Evolutionary conservation across 2,113 vertebrate genomes (phyloP).

Genomic region (Sturnira hondurensis): DNA sequence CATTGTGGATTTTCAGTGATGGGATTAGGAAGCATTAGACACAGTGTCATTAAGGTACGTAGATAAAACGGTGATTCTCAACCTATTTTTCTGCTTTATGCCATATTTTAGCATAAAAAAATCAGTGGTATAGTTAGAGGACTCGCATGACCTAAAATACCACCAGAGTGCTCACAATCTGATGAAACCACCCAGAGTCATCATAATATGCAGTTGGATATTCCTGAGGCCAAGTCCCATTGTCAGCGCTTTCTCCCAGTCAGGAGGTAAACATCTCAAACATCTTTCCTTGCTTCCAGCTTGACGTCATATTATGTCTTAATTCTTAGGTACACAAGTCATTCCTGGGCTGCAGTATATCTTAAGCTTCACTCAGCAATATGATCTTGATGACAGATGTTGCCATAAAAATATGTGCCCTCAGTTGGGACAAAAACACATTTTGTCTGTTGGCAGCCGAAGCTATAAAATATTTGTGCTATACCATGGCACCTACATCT

Average conservation of each 20-base stretch:
- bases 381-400: background rate
- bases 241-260: background rate
- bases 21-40: background rate
- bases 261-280: background rate
- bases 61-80: background rate
- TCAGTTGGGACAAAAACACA: background rate
- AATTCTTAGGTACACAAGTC: background rate
- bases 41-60: background rate
- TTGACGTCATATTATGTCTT: background rate
- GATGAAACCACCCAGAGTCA: background rate
- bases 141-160: background rate
- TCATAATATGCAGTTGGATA: background rate
- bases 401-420: background rate
- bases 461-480: background rate
- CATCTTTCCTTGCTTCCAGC: background rate
- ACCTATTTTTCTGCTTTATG: background rate
- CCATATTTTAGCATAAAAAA: background rate
- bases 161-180: background rate
- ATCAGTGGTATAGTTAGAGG: background rate
- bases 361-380: background rate
- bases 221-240: background rate
- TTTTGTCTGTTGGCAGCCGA: background rate
- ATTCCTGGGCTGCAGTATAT: background rate
- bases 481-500: background rate
- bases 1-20: background rate